phyloP scores from a whole-genome alignment of 2,113 vertebrate genomes.

The Glaucidium brasilianum region DNA sequence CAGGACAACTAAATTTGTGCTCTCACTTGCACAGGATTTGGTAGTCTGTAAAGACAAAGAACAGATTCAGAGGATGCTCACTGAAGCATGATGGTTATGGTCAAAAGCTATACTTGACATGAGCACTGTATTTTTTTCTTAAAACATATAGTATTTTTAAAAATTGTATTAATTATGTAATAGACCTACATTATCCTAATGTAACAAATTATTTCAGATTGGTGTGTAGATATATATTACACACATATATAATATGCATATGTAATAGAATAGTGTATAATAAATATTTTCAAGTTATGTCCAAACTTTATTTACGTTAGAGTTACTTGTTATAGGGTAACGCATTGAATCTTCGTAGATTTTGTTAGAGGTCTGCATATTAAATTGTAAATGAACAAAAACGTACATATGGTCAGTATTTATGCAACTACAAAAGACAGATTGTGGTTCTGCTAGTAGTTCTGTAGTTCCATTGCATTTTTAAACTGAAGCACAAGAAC shows the following conservation, averaged over 20 bases:
- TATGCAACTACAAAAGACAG: neutral
- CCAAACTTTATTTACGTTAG: neutral
- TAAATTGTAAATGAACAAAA: neutral
- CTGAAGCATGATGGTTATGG: neutral
- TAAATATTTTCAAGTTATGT: neutral
- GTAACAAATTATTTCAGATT: neutral
- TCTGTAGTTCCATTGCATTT: neutral
- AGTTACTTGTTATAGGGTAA: neutral
- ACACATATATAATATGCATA: fast-evolving
- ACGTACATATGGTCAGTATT: neutral
- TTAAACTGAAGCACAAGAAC: neutral
- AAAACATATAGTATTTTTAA: neutral
- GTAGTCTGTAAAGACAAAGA: neutral
- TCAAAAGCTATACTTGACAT: neutral
- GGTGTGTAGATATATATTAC: neutral
- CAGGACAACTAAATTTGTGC: neutral
- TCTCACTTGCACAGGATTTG: neutral
- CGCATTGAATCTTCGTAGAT: neutral
- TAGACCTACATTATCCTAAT: neutral
- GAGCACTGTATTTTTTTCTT: neutral
- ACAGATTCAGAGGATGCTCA: neutral
- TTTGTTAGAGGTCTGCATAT: neutral
- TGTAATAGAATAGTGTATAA: neutral
- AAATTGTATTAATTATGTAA: neutral
- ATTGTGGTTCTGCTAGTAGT: neutral